These are phyloP conservation scores for Buceros bicornis DNA, from an alignment of 2,797 vertebrate genomes.

Conservation along the genomic window DNA sequence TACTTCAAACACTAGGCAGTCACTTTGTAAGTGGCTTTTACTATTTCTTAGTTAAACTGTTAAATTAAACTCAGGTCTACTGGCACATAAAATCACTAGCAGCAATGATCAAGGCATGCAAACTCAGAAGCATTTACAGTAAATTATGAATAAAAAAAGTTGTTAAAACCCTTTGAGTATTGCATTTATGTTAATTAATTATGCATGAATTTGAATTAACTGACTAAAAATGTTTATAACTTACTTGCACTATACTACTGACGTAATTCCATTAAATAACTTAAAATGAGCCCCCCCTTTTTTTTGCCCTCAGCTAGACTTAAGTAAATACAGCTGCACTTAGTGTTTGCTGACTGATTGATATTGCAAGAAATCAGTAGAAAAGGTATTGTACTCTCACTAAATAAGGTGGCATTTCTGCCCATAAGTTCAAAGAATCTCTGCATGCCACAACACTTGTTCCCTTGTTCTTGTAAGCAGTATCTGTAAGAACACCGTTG, in stretches of 20 bases:
- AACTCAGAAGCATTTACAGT: slow-evolving; percentile 95
- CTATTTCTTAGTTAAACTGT: slow-evolving; percentile 83
- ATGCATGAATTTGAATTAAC: slow-evolving; percentile 77
- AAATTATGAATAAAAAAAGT: slow-evolving; percentile 85
- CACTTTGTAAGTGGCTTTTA: slow-evolving; percentile 89
- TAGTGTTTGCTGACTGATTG: slow-evolving; percentile 43
- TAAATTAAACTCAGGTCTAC: slow-evolving; percentile 88
- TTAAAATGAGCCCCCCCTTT: slow-evolving; percentile 33
- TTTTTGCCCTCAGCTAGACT: slow-evolving; percentile 24
- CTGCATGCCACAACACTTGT: neutral
- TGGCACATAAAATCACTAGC: slow-evolving; percentile 91
- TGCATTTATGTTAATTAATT: slow-evolving; percentile 78
- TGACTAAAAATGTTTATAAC: slow-evolving; percentile 74
- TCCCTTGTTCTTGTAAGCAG: slow-evolving; percentile 13
- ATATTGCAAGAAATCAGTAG: slow-evolving; percentile 54
- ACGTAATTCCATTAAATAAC: slow-evolving; percentile 68
- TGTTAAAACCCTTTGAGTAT: slow-evolving; percentile 89
- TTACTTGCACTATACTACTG: slow-evolving; percentile 70
- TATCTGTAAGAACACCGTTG: slow-evolving; percentile 2
- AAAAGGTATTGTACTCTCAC: slow-evolving; percentile 45
- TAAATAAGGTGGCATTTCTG: slow-evolving; percentile 51
- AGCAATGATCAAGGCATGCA: slow-evolving; percentile 95
- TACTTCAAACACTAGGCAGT: slow-evolving; percentile 82
- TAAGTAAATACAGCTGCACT: slow-evolving; percentile 39
- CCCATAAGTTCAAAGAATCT: slow-evolving; percentile 5